Evolutionary conservation across 2,888 invertebrate genomes (phyloP).

Genomic region (Protodeltote pygarga): DNA sequence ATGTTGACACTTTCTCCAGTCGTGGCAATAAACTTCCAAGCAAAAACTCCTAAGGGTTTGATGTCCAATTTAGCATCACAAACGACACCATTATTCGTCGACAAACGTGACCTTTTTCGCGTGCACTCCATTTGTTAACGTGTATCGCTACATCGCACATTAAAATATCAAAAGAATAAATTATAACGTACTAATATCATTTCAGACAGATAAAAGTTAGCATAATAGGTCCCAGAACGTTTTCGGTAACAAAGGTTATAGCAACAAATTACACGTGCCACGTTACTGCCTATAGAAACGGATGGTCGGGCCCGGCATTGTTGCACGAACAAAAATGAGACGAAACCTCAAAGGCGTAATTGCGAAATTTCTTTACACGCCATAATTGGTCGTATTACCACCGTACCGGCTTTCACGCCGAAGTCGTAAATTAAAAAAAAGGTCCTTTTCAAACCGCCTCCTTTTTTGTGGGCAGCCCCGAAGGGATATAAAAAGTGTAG

Average conservation of each 20-base stretch:
- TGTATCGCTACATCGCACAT: constrained; percentile 45
- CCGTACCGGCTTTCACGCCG: constrained; percentile 65
- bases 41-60: constrained; percentile 33
- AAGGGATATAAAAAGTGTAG: constrained; percentile 60
- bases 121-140: constrained; percentile 42
- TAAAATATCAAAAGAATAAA: constrained; percentile 62
- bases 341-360: constrained; percentile 62
- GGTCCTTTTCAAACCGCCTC: constrained; percentile 64
- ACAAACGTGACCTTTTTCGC: constrained; percentile 40
- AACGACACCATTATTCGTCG: constrained; percentile 31
- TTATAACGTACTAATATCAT: constrained; percentile 56
- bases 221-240: constrained; percentile 59
- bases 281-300: constrained; percentile 54
- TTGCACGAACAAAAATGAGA: constrained; percentile 59
- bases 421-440: constrained; percentile 73
- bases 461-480: constrained; percentile 65
- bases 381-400: constrained; percentile 66
- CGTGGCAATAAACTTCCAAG: constrained; percentile 27
- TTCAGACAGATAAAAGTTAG: constrained; percentile 60
- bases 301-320: constrained; percentile 51
- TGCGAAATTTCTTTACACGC: constrained; percentile 69
- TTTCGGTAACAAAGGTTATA: constrained; percentile 65
- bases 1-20: constrained; percentile 37
- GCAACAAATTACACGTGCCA: constrained; percentile 66
- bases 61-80: constrained; percentile 30